Conservation (phyloP, 2,888 invertebrate genomes). For the Apamea epomidion region DNA sequence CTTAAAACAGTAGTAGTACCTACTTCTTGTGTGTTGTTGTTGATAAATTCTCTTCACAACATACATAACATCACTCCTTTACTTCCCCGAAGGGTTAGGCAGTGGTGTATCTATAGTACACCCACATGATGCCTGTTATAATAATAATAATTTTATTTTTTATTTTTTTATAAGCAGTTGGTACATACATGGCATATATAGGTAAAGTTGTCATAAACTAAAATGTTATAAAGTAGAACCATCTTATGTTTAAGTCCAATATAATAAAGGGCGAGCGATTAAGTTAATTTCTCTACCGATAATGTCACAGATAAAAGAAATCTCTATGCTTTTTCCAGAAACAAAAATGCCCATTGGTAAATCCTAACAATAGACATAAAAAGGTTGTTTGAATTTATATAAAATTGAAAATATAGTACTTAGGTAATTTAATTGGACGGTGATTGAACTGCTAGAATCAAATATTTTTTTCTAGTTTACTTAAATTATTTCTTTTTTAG, state of each 20-base stretch:
- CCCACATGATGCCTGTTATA: no score
- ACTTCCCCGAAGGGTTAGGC: not conserved
- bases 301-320: not conserved
- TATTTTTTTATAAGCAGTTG: no score
- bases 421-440: not conserved
- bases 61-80: not conserved
- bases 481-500: not conserved
- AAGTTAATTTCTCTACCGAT: not conserved
- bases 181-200: no score
- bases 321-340: not conserved
- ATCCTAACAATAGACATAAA: not conserved
- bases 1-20: constrained; percentile 16
- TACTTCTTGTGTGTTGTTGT: not conserved
- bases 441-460: not conserved
- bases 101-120: not conserved
- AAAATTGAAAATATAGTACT: not conserved
- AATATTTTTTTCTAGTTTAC: not conserved
- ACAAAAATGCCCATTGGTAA: not conserved
- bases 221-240: no score
- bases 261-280: not conserved
- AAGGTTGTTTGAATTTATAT: not conserved
- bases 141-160: no score
- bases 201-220: no score
- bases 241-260: not conserved
- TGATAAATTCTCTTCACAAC: not conserved